A percentile compares a stretch with the other conserved stretches of the same genome.
Evolutionary conservation across 2,888 invertebrate genomes (phyloP).

Genomic region (Malacosoma neustria): DNA sequence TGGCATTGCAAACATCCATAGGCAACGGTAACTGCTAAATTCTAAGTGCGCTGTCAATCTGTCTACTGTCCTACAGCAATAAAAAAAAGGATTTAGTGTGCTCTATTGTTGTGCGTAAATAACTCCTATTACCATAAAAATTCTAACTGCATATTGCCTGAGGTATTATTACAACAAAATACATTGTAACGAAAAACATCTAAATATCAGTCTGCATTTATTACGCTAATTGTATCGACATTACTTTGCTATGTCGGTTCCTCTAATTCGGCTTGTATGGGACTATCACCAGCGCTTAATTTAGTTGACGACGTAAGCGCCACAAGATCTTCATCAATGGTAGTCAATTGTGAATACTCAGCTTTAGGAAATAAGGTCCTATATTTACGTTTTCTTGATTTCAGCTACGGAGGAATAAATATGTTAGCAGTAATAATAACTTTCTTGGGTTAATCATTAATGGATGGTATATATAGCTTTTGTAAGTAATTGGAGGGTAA

Average conservation of each 20-base stretch:
- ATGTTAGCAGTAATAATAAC: not conserved
- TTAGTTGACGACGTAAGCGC: slow-evolving; percentile 44
- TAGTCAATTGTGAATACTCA: slow-evolving; percentile 58
- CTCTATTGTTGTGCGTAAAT: too few species aligned
- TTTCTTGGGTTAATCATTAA: not conserved
- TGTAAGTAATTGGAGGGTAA: too few species aligned
- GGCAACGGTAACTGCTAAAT: too few species aligned
- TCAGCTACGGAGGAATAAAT: slow-evolving; percentile 34
- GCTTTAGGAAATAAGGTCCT: slow-evolving; percentile 46
- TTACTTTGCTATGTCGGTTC: slow-evolving; percentile 61
- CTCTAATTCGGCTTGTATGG: slow-evolving; percentile 36
- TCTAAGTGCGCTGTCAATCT: too few species aligned
- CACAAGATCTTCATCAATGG: slow-evolving; percentile 56
- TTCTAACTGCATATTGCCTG: too few species aligned
- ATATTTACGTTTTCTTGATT: slow-evolving; percentile 39
- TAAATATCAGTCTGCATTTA: slow-evolving; percentile 69
- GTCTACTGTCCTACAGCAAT: too few species aligned
- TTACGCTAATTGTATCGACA: slow-evolving; percentile 47
- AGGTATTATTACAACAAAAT: not conserved
- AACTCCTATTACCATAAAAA: too few species aligned
- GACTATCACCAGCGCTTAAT: slow-evolving; percentile 27
- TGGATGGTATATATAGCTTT: not conserved
- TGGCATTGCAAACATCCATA: too few species aligned
- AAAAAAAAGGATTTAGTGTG: too few species aligned
- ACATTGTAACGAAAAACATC: slow-evolving; percentile 26